Evolutionary conservation across 2,797 vertebrate species (phyloP), one percentile per base, ranked within the genome.

Genomic region (Rhabdomys pumilio): DNA sequence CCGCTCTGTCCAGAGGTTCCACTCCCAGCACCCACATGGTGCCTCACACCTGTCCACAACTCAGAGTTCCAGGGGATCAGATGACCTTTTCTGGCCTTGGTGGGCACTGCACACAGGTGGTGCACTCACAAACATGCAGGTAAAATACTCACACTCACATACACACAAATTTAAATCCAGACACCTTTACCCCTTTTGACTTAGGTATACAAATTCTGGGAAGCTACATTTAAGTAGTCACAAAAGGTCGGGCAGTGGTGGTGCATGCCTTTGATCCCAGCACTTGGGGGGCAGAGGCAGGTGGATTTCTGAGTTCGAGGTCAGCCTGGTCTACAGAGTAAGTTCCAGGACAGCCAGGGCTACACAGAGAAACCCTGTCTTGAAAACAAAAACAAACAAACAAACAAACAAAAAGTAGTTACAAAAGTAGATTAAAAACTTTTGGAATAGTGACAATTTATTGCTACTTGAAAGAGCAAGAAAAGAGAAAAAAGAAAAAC

Each of bases 401-500:
- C 38, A 38, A 38, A 38, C 38, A 38, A 38, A 38, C 38, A 38
- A 38, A 38, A 38, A 38, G 38, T 83, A 80, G 53, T 72, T n/a
- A 93, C 11, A 93, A 76, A 93, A 55, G n/a, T 9, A 61, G 44
- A 76, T 59, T 41, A 24, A 55, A 85, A 59, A 61, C 11, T 19
- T 19, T 76, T 29, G 26, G 69, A 84, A 86, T 63, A 87, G 93
- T 73, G 84, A 86, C 0, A 24, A 29, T 4, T 50, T 50, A 10
- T 50, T 11, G 50, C 26, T 93, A 81, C 41, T 93, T 89, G 38
- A 38, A 90, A 84, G 3, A 73, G 38, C n/a, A 93, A 89, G 41
- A 95, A 95, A 77, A 10, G 13, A 55, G 88, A 72, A 87, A 93
- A 55, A 69, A 47, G 88, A 76, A 84, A 90, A 55, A 69, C 50